Base-by-base conservation (phyloP, 2,797 vertebrate genomes). In the Urosaurus nigricauda region DNA sequence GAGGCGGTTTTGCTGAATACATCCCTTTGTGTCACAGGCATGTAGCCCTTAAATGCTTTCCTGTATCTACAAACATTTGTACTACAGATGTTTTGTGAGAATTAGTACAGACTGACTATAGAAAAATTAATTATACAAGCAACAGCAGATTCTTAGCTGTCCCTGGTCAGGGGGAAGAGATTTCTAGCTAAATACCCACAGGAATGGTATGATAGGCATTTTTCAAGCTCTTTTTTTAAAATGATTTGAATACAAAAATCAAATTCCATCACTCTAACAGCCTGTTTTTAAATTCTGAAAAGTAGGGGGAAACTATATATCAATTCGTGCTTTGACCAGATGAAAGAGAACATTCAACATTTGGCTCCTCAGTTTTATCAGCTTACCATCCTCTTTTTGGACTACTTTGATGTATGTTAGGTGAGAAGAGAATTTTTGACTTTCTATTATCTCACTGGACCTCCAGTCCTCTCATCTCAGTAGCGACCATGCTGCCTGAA, bases 101-200 rank as follows among this genome's bases (percentile, higher is more conserved):
- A 87, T 56, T 37, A 60, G 35, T 81, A 37, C 53, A n/a, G 86
- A 86, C 56, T 87, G 90, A 92, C 74, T 56, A 40, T 77, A 75
- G 43, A 79, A 75, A 93, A 90, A 1, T 84, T 82, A 37, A 14
- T 75, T 51, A 88, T 83, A 56, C 16, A 58, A 81, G 47, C 53
- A 87, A 17, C 5, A 58, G 19, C 37, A 40, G 53, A 70, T 84
- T 79, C 29, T 84, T 77, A 84, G 32, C 56, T 29, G 29, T 77
- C 37, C 60, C 68, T 53, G n/a, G 21, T 70, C 35, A 84, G 17
- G 56, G 19, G 56, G 60, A 65, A 65, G 79, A 86, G 19, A 35
- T 71, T 75, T 81, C 21, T 63, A 68, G 24, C 60, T 86, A 82
- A 26, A 86, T 68, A 68, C 29, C 65, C 65, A 11, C 32, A 68